A percentile compares a stretch with the other conserved stretches of the same genome.
phyloP scores from a whole-genome alignment of 2,888 invertebrate genomes.

The Tipula confusa region DNA sequence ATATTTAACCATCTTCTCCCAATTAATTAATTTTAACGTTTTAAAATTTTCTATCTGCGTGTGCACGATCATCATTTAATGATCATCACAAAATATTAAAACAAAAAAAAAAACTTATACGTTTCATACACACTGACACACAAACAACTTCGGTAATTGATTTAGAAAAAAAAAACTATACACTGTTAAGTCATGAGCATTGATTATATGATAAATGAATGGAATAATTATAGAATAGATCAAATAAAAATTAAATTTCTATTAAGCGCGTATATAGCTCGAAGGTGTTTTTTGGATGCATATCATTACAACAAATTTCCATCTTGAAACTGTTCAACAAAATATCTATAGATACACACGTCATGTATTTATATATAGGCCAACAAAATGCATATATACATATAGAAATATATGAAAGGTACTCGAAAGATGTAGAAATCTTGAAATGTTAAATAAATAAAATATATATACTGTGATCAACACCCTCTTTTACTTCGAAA shows the following conservation, averaged over 20 bases:
- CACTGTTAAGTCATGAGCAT: not conserved
- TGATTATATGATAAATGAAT: not conserved
- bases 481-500: conserved; percentile 4
- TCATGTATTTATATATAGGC: not conserved
- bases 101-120: not conserved
- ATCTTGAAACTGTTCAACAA: not conserved
- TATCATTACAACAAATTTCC: not conserved
- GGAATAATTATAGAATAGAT: not conserved
- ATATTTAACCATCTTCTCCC: not conserved
- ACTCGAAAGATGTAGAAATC: not conserved
- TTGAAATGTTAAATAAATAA: conserved; percentile 3
- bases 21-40: not conserved
- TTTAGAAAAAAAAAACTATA: not conserved
- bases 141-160: not conserved
- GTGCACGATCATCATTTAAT: not conserved
- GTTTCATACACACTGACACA: not conserved
- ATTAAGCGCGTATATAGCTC: not conserved
- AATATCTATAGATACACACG: not conserved
- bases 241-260: conserved; percentile 20
- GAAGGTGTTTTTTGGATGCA: not conserved
- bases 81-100: not conserved
- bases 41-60: not conserved
- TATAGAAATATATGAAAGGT: not conserved
- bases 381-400: not conserved
- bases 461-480: not conserved